Base-by-base conservation (phyloP, 2,797 vertebrate species). In the Pantherophis alleghaniensis region DNA sequence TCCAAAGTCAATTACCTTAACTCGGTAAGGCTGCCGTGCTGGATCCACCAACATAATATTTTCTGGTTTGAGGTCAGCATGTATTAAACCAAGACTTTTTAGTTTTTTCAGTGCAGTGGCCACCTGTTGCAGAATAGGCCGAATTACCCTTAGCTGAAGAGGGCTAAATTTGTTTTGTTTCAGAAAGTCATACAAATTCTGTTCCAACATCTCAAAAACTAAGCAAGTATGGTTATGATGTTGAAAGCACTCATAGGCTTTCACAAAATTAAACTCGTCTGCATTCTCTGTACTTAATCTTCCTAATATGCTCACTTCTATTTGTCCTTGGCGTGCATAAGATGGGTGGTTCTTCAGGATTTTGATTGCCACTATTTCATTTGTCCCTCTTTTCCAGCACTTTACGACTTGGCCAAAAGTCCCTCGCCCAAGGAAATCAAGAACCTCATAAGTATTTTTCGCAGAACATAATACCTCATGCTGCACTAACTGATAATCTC, bases 31-130 rank as follows among this genome's bases (percentile, higher is more conserved):
- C 97, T 99, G 99, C 95, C 99, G 98, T 95, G 99, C 97, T 92
- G 99, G 99, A 98, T 99, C 99, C 98, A 99, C 99, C 97, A 99
- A 98, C 99, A 99, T 99, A 97, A 99, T 99, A 98, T 99, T 99
- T 97, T 99, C 99, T 55, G 99, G 99, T 98, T 99, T 99, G 96
- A 99, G 98, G 98, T 99, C 99, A 96, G 99, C 99, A 94, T 99
- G 99, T 97, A 99, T 99, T 98, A 99, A 98, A 97, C 99, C 99
- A 98, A 99, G 98, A 97, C 98, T 98, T 98, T 99, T 99, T 61
- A 99, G 96, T 98, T 99, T 99, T 97, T 99, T 99, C 97, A 99
- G 98, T 95, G 99, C 99, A 93, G 98, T 99, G 94, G 99, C 99
- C 96, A 99, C 99, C 98, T 99, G 99, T 97, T 99, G 99, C 94